Evolutionary conservation across 2,888 invertebrate genomes (phyloP).

Genomic region (Spodoptera picta): DNA sequence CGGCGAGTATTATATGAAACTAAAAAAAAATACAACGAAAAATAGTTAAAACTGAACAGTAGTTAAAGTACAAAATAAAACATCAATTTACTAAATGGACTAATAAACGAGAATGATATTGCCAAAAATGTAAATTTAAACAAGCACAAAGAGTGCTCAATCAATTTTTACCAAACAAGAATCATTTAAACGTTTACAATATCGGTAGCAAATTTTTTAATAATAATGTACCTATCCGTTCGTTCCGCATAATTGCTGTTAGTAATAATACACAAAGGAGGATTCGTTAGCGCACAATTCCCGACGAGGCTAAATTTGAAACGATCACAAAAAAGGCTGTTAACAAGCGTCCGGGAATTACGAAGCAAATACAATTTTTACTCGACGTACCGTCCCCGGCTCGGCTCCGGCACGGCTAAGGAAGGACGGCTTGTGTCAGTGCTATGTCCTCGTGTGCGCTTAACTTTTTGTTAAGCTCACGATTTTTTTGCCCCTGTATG

Average conservation of each 20-base stretch:
- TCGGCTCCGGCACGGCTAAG: background rate
- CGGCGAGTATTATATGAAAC: too few species aligned
- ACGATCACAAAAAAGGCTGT: conserved; percentile 55
- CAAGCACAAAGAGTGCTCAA: background rate
- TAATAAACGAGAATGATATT: background rate
- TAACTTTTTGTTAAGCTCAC: conserved; percentile 16
- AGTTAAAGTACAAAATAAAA: too few species aligned
- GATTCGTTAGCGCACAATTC: conserved; percentile 54
- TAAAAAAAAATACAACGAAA: too few species aligned
- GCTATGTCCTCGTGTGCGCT: background rate
- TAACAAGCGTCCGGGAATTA: conserved; percentile 57
- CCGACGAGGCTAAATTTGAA: conserved; percentile 50
- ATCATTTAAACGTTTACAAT: conserved; percentile 10
- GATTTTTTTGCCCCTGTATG: conserved; percentile 22
- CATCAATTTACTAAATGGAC: background rate
- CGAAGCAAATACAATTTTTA: conserved; percentile 51
- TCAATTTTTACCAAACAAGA: conserved; percentile 8
- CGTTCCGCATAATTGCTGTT: conserved; percentile 39
- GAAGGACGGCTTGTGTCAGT: too few species aligned
- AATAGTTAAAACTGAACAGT: too few species aligned
- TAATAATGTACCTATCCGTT: conserved; percentile 22
- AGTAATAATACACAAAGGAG: conserved; percentile 46
- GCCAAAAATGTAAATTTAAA: background rate
- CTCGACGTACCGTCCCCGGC: conserved; percentile 12
- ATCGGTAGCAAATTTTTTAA: conserved; percentile 4